These are phyloP conservation scores for Temnothorax unifasciatus DNA, from an alignment of 2,888 invertebrate genomes.

Conservation along the genomic window DNA sequence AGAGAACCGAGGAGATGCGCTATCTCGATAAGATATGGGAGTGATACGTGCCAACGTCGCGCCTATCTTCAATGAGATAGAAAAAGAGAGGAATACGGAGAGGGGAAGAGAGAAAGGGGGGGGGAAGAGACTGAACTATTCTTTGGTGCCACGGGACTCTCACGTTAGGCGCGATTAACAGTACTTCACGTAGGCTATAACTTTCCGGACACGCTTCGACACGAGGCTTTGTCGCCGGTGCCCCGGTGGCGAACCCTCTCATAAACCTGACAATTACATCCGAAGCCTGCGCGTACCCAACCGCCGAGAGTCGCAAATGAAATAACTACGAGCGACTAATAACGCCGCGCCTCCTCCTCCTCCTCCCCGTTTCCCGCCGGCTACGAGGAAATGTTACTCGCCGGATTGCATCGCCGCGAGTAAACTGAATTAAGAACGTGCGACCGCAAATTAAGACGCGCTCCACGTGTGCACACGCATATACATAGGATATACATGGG, in stretches of 20 bases:
- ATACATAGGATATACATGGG: background rate
- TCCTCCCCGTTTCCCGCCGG: constrained; percentile 16
- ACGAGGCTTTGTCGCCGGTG: constrained; percentile 68
- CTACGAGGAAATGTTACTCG: constrained; percentile 61
- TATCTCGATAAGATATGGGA: constrained; percentile 24
- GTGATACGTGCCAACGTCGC: constrained; percentile 29
- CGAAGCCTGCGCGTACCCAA: constrained; percentile 51
- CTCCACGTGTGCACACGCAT: constrained; percentile 44
- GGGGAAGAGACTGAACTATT: constrained; percentile 28
- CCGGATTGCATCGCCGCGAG: constrained; percentile 58
- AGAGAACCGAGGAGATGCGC: constrained; percentile 11
- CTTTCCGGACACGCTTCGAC: constrained; percentile 66
- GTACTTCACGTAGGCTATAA: constrained; percentile 63
- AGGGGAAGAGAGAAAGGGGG: background rate
- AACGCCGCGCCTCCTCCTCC: constrained; percentile 56
- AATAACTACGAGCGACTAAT: constrained; percentile 74
- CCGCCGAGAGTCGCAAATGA: constrained; percentile 68
- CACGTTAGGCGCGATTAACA: constrained; percentile 62
- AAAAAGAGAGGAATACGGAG: background rate
- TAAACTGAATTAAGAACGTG: constrained; percentile 76
- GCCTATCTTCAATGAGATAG: background rate
- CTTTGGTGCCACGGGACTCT: constrained; percentile 12
- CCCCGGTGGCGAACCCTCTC: constrained; percentile 52
- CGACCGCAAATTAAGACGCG: constrained; percentile 78
- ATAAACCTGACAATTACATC: constrained; percentile 74